Conservation (phyloP, 2,113 vertebrate genomes). For the Bubalus kerabau region DNA sequence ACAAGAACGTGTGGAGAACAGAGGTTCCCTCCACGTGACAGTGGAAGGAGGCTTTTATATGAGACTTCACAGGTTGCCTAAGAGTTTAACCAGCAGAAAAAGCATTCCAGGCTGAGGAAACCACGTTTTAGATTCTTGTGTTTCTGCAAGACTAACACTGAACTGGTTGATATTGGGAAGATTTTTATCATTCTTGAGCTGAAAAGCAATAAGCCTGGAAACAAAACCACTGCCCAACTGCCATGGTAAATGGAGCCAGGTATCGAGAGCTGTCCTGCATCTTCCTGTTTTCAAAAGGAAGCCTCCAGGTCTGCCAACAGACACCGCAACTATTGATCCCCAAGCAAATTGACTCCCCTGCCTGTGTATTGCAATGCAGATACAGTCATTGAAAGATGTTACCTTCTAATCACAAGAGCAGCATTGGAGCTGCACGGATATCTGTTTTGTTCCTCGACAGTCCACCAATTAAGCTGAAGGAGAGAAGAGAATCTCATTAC, state of each 20-base stretch:
- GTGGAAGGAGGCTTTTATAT: background rate
- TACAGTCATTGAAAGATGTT: conserved; percentile 61
- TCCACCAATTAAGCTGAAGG: conserved; percentile 64
- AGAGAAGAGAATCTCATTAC: conserved; percentile 58
- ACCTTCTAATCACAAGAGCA: conserved; percentile 68
- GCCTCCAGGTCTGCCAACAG: background rate
- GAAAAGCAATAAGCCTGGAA: background rate
- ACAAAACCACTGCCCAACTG: background rate
- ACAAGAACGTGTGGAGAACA: no score
- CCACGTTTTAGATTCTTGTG: background rate
- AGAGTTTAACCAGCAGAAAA: background rate
- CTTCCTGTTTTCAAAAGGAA: background rate
- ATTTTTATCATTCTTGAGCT: background rate
- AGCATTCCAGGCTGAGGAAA: no score
- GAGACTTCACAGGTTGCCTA: background rate
- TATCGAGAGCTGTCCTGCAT: background rate
- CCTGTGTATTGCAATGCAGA: conserved; percentile 14
- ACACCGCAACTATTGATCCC: background rate
- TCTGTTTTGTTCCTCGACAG: conserved; percentile 69
- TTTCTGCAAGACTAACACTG: background rate
- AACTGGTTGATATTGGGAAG: background rate
- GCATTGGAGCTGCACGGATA: conserved; percentile 66
- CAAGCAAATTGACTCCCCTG: conserved; percentile 21
- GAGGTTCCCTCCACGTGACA: background rate
- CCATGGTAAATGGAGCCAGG: background rate